Evolutionary conservation across 2,113 vertebrate species (phyloP).

Genomic region (Beaufortia kweichowensis): DNA sequence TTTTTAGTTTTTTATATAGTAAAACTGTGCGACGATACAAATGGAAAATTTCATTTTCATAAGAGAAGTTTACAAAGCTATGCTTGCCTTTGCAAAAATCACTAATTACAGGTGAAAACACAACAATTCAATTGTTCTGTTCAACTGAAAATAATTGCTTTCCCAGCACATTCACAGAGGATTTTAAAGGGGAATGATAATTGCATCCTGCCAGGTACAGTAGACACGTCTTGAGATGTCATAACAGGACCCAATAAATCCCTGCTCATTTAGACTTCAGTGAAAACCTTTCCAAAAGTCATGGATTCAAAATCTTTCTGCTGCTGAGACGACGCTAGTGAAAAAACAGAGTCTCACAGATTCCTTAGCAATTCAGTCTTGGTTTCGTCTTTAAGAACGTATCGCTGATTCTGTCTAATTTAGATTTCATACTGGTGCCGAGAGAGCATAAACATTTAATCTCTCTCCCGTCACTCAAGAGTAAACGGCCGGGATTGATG

Average conservation of each 20-base stretch:
- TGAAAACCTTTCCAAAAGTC: neutral
- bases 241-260: conserved; percentile 2
- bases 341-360: neutral
- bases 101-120: neutral
- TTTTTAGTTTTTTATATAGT: too few species aligned
- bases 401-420: conserved; percentile 21
- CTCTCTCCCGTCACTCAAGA: conserved; percentile 1
- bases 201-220: conserved; percentile 21
- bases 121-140: neutral
- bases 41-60: too few species aligned
- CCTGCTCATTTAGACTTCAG: conserved; percentile 1
- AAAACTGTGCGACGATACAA: too few species aligned
- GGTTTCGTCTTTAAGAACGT: conserved; percentile 4
- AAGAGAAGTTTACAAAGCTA: too few species aligned
- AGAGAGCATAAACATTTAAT: neutral
- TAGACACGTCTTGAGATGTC: conserved; percentile 35
- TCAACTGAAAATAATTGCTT: neutral
- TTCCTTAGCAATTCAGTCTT: neutral
- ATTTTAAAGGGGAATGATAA: conserved; percentile 36
- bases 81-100: neutral
- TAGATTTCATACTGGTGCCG: conserved; percentile 20
- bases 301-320: neutral
- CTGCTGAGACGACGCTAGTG: neutral
- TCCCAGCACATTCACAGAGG: neutral
- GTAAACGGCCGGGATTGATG: conserved; percentile 10